Evolutionary conservation across 2,888 invertebrate species (phyloP), one percentile per base, ranked within the genome.

Genomic region (Macrophya alboannulata): DNA sequence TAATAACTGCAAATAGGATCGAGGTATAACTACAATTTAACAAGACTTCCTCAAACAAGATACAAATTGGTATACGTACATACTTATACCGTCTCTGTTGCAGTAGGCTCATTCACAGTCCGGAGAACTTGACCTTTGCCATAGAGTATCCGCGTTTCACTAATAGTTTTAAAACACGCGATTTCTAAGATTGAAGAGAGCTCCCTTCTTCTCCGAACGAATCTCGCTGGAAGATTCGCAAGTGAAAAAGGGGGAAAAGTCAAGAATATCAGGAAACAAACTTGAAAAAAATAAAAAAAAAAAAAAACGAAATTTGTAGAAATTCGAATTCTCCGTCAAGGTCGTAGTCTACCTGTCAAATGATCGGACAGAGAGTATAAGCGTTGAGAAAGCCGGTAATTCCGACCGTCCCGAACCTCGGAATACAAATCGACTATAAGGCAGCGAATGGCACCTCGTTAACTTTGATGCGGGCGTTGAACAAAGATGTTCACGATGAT

Each of bases 331-430:
- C 88, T 88, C 88, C 85, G 86, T 87, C 91, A 91, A 91, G 91
- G 91, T 90, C 89, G 89, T n/a, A 62, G 77, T 89, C 90, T 89
- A 90, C 90, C 90, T 91, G 90, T 85, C 87, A 65, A 59, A 84
- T 85, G 88, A 87, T 87, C 87, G n/a, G 87, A 86, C 88, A 81
- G 71, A 87, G 87, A 87, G 25, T 74, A 45, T 62, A 62, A 77
- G 51, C 51, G 31, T 17, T 77, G 77, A 77, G 77, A 77, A 77
- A 77, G 31, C 12, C 55, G n/a, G 77, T 40, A n/a, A 40, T 71
- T 40, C 71, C 71, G 85, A 87, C 84, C 82, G 85, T 87, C 87
- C 87, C 89, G 88, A 87, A 87, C 87, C 87, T 85, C 68, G 86
- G 86, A 65, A 87, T 86, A 79, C 72, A 59, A 72, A 84, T 85